Conservation (phyloP, 2,888 invertebrate genomes). For the Crematogaster levior region DNA sequence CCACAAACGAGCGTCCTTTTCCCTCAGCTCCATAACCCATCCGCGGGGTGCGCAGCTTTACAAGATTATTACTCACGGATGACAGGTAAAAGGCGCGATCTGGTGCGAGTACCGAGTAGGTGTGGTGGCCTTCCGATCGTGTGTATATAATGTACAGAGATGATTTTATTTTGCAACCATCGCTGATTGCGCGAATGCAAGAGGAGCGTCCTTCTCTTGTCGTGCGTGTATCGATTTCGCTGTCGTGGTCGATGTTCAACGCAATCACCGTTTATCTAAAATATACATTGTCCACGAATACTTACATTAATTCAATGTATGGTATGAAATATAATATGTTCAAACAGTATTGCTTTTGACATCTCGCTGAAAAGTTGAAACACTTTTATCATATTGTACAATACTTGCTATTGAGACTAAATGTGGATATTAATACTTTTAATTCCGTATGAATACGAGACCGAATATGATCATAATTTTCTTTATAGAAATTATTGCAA, state of each 20-base stretch:
- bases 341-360: not conserved
- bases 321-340: not conserved
- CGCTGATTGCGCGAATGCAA: constrained; percentile 13
- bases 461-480: not conserved
- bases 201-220: not conserved
- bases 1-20: constrained; percentile 40
- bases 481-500: not conserved
- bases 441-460: not conserved
- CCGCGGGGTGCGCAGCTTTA: constrained; percentile 71
- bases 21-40: constrained; percentile 69
- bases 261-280: not conserved
- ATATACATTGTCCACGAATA: not conserved
- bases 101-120: constrained; percentile 53
- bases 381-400: not conserved
- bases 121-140: constrained; percentile 58
- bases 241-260: not conserved
- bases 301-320: not conserved
- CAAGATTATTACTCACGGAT: constrained; percentile 80
- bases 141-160: constrained; percentile 25
- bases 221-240: not conserved
- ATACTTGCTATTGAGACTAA: not conserved
- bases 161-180: constrained; percentile 49
- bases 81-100: constrained; percentile 76
- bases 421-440: not conserved
- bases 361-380: not conserved